A percentile compares a stretch with the other conserved stretches of the same genome.
Conservation (phyloP, 1,140 invertebrate genomes). For the Meloidogyne chitwoodi region DNA sequence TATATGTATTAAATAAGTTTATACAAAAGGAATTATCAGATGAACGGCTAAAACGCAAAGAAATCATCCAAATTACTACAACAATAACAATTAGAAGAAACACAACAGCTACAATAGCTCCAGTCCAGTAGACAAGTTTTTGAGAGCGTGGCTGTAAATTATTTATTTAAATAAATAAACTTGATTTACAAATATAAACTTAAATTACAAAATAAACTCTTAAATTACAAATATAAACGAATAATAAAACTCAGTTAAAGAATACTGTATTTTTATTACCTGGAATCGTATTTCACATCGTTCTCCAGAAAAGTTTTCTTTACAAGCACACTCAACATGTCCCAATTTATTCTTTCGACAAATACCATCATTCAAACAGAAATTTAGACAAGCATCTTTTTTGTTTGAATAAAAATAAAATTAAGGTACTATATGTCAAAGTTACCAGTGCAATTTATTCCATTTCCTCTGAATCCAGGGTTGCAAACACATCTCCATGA, state of each 20-base stretch:
- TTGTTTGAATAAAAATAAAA: conserved; percentile 39
- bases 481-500: conserved; percentile 87
- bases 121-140: conserved; percentile 28
- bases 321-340: conserved; percentile 54
- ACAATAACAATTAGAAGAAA: conserved; percentile 48
- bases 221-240: not conserved
- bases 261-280: not conserved
- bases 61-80: conserved; percentile 53
- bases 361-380: conserved; percentile 82
- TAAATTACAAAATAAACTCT: not conserved
- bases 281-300: conserved; percentile 57
- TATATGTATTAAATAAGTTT: conserved; percentile 18
- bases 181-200: not conserved
- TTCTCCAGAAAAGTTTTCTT: conserved; percentile 56
- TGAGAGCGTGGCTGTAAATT: conserved; percentile 34
- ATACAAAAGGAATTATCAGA: conserved; percentile 20
- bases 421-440: conserved; percentile 69
- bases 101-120: conserved; percentile 34
- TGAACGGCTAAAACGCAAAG: conserved; percentile 37
- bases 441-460: conserved; percentile 67
- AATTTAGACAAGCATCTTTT: conserved; percentile 79
- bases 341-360: conserved; percentile 74
- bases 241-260: too few species aligned
- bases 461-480: conserved; percentile 78
- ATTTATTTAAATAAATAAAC: not conserved